Percentiles rank a stretch among this genome's conserved stretches.
Evolutionary conservation across 1,140 invertebrate species (phyloP).

Genomic region (Periplaneta americana): DNA sequence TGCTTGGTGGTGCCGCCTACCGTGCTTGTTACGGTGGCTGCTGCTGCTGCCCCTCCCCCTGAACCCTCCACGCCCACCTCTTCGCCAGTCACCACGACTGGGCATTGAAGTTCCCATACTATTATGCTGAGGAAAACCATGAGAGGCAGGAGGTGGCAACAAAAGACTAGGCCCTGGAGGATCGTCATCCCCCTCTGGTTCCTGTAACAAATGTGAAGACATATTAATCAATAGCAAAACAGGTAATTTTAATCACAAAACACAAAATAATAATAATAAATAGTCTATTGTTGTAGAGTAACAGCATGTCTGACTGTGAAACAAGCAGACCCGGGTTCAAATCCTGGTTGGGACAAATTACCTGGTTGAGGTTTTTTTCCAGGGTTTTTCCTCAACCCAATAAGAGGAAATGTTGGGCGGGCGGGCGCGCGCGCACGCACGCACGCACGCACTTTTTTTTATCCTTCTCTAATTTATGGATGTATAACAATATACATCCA

Average conservation of each 20-base stretch:
- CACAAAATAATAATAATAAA: no score
- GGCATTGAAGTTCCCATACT: not conserved
- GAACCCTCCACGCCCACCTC: not conserved
- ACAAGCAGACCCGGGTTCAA: no score
- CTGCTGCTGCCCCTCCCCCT: not conserved
- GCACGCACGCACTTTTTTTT: no score
- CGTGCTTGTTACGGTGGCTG: not conserved
- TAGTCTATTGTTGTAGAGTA: no score
- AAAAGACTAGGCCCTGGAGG: conserved; percentile 7
- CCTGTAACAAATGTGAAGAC: not conserved
- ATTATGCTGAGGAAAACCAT: not conserved
- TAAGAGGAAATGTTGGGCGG: no score
- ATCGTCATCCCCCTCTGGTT: not conserved
- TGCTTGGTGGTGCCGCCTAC: not conserved
- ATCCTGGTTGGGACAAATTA: no score
- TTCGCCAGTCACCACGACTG: not conserved
- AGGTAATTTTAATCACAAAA: not conserved
- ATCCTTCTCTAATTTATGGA: no score
- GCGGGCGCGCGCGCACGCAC: no score
- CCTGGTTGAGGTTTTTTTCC: no score
- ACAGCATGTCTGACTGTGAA: no score
- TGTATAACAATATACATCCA: no score
- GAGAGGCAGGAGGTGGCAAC: not conserved
- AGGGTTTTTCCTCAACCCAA: no score
- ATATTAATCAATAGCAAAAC: not conserved